Base-by-base conservation (phyloP, 1,140 invertebrate genomes). In the Cecropterus lyciades region DNA sequence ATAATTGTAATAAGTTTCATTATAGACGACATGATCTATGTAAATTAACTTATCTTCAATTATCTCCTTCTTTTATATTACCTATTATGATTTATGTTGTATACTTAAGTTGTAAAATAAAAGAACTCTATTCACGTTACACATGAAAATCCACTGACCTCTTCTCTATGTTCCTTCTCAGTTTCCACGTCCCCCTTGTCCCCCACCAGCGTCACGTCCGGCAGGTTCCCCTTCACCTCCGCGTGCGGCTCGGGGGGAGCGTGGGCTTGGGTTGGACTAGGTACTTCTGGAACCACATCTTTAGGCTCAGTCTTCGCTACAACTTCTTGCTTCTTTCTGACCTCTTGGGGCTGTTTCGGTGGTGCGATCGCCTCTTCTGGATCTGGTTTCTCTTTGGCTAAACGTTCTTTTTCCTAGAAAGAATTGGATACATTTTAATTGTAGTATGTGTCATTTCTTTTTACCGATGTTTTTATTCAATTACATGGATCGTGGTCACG, bases 121-220 rank as follows among this genome's bases (percentile, higher is more conserved):
- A n/a, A n/a, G n/a, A n/a, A n/a, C n/a, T n/a, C n/a, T n/a, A n/a
- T n/a, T n/a, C n/a, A n/a, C n/a, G n/a, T n/a, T n/a, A n/a, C n/a
- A n/a, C n/a, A n/a, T n/a, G n/a, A n/a, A n/a, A n/a, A n/a, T n/a
- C 10, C 1, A 37, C 79, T 72, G 6, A 91, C 88, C 77, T 88
- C 88, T 65, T 91, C 85, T 20, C 80, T 87, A 3, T 79, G 78
- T 55, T 80, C 80, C 40, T 82, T 82, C 0, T 53, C 57, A 30
- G 3, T 30, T 10, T 64, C 60, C 20, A 3, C 24, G 0, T 70
- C 65, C 46, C 67, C 46, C 13, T 65, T 30, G 27, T 67, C 63
- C 13, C 85, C 83, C 0, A 87, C 85, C 7, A 84, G 59, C 8
- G 88, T 91, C 6, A 91, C 88, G 52, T 91, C 88, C 0, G 83